Conservation (phyloP, 2,888 invertebrate species). For the Cyclophora albipunctata region DNA sequence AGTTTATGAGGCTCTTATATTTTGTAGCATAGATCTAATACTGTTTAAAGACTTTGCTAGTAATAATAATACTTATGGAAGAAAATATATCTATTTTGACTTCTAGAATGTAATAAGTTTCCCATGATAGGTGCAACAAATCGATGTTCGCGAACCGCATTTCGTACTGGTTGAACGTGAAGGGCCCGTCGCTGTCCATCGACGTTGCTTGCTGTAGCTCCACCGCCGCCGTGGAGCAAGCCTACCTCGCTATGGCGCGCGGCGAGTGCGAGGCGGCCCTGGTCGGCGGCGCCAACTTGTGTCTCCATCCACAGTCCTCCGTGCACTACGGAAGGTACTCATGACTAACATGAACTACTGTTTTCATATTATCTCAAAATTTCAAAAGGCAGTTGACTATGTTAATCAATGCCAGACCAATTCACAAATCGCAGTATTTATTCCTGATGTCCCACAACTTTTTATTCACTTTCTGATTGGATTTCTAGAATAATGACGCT, state of each 20-base stretch:
- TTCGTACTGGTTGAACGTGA: constrained; percentile 44
- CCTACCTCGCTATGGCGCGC: constrained; percentile 29
- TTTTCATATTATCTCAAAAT: no score
- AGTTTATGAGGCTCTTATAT: no score
- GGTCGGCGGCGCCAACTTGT: constrained; percentile 65
- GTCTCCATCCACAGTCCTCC: constrained; percentile 48
- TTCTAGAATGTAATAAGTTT: not conserved
- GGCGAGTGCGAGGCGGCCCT: constrained; percentile 65
- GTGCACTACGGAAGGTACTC: constrained; percentile 23
- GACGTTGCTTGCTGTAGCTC: constrained; percentile 37
- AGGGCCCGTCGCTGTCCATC: constrained; percentile 39
- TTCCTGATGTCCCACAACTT: no score
- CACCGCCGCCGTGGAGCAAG: constrained; percentile 33
- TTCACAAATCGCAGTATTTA: no score
- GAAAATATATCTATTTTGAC: no score
- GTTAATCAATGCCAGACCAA: no score
- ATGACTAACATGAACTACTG: no score
- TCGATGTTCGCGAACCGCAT: constrained; percentile 46
- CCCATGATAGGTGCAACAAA: constrained; percentile 26
- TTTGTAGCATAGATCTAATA: no score
- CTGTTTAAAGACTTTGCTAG: no score
- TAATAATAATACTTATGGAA: no score
- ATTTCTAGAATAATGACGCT: constrained; percentile 44
- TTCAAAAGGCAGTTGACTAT: no score
- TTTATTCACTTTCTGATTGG: no score